phyloP scores from a whole-genome alignment of 1,140 invertebrate species.

The Brachionus angularis region DNA sequence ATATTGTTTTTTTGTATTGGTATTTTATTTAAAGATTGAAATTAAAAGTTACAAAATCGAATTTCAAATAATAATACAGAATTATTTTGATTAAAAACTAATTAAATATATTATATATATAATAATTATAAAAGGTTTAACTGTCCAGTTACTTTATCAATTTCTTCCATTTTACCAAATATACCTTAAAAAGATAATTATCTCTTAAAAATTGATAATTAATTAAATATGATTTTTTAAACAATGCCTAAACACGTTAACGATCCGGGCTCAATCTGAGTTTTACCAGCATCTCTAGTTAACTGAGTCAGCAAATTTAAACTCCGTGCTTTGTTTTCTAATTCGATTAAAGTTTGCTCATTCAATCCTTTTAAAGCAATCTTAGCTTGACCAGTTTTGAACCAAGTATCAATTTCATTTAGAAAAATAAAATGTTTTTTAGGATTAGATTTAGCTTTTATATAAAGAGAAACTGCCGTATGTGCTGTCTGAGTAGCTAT shows the following conservation, averaged over 20 bases:
- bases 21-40: too few species aligned
- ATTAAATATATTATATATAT: not conserved
- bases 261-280: conserved; percentile 78
- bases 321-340: not conserved
- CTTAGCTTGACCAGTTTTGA: conserved; percentile 13
- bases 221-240: too few species aligned
- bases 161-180: conserved; percentile 66
- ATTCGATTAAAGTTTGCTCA: not conserved
- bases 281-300: conserved; percentile 80
- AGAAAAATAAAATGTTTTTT: conserved; percentile 11
- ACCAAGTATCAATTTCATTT: conserved; percentile 30
- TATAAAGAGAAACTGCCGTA: conserved; percentile 21
- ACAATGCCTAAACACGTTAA: conserved; percentile 78
- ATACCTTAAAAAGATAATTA: conserved; percentile 44
- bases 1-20: too few species aligned
- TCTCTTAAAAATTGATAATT: conserved; percentile 1
- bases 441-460: conserved; percentile 12
- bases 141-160: conserved; percentile 79
- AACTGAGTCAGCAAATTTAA: conserved; percentile 60
- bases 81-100: too few species aligned
- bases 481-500: conserved; percentile 34
- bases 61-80: too few species aligned
- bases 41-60: too few species aligned
- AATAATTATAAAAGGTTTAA: conserved; percentile 68
- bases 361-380: conserved; percentile 17